Conservation (phyloP, 2,797 vertebrate genomes). For the Gadopsis marmoratus region DNA sequence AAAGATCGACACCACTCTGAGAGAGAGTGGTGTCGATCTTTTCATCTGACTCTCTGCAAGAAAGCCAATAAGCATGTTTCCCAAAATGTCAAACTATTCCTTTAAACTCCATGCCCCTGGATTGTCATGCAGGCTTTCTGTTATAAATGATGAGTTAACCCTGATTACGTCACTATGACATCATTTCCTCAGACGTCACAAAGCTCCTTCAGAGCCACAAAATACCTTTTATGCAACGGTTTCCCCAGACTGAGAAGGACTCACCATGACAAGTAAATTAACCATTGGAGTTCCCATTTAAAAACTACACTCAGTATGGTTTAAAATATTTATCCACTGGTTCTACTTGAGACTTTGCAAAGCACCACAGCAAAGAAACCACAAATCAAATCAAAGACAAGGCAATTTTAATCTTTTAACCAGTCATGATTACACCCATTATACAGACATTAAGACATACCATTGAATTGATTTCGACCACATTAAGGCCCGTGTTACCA, state of each 20-base stretch:
- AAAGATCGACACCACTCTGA: background rate
- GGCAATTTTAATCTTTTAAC: slow-evolving; percentile 72
- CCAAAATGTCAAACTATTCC: background rate
- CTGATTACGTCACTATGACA: background rate
- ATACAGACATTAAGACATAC: slow-evolving; percentile 76
- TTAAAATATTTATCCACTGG: background rate
- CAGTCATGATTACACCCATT: slow-evolving; percentile 68
- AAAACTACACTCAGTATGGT: background rate
- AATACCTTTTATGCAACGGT: background rate
- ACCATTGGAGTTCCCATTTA: background rate
- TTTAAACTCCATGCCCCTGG: background rate
- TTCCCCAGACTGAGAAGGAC: background rate
- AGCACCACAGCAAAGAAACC: background rate
- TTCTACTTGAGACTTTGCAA: background rate
- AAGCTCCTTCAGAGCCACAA: background rate
- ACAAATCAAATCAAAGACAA: slow-evolving; percentile 52
- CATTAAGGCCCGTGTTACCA: slow-evolving; percentile 30
- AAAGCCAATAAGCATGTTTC: background rate
- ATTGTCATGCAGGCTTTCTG: background rate
- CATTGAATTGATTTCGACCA: slow-evolving; percentile 50
- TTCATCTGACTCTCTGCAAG: background rate
- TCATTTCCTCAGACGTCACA: background rate
- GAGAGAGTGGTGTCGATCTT: background rate
- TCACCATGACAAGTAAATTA: background rate
- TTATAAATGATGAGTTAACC: background rate